These are phyloP conservation scores for Indicator indicator DNA, from an alignment of 2,113 vertebrate species.

Conservation along the genomic window DNA sequence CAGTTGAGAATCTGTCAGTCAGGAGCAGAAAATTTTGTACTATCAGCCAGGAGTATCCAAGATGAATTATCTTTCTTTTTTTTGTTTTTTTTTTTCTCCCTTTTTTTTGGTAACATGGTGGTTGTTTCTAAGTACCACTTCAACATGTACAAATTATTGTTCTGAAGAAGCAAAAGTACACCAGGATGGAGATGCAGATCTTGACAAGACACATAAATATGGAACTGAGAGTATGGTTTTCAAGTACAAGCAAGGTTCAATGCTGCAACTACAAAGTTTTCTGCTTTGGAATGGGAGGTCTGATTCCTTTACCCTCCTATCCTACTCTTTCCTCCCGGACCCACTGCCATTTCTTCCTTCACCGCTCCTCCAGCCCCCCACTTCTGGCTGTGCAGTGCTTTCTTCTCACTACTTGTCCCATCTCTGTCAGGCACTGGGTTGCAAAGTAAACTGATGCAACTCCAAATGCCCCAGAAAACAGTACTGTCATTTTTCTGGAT, in stretches of 20 bases:
- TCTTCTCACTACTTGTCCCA: not conserved
- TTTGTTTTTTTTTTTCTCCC: no score
- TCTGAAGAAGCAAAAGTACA: not conserved
- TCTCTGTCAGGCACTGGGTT: not conserved
- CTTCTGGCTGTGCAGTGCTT: not conserved
- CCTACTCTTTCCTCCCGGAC: not conserved
- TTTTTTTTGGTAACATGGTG: not conserved
- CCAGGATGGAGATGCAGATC: not conserved
- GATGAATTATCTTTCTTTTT: not conserved
- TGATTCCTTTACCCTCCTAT: not conserved
- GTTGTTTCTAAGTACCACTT: not conserved
- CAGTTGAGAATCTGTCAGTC: not conserved
- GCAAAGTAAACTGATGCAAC: not conserved
- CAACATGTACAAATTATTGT: not conserved
- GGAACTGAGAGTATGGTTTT: not conserved
- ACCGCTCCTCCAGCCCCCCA: not conserved
- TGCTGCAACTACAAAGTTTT: not conserved
- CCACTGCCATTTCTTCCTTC: not conserved
- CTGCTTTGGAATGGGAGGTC: not conserved
- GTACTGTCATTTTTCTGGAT: not conserved
- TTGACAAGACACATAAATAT: not conserved
- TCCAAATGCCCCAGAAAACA: not conserved
- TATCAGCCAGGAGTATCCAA: not conserved
- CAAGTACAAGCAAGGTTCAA: not conserved
- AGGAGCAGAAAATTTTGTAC: not conserved